Base-by-base conservation (phyloP, 30 jellyfish, hydroid and myxozoan species). In the Clytia hemisphaerica region DNA sequence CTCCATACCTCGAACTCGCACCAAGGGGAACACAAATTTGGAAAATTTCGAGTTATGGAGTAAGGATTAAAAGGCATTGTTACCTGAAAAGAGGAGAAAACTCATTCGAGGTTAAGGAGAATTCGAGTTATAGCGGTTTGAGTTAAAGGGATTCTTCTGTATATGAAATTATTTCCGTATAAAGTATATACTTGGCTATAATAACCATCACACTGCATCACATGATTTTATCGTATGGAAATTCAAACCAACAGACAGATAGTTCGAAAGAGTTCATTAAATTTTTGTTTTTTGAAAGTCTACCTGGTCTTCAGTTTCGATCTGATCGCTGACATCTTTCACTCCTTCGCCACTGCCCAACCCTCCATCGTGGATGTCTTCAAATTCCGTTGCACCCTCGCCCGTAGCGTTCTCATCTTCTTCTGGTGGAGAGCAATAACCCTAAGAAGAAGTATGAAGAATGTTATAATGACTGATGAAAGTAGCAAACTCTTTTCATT, bases 331-430 rank as follows among this genome's bases (percentile, higher is more conserved):
- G 61, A 89, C 98, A 77, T 89, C 98, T 51, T 89, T 89, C 44
- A 78, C 79, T 18, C 98, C 98, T 67, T 82, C 89, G 4, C 98
- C 98, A 45, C 82, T 95, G 36, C 98, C 98, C 12, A 89, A 47
- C 10, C 98, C 98, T n/a, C 98, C 92, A 19, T 83, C 91, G 58
- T 71, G 79, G 53, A 82, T 77, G 59, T 89, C 95, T 64, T 89
- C 94, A 62, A 89, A 89, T 53, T 89, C 92, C 29, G 98, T 89
- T 22, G 95, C 94, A 4, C 95, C 98, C 57, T 82, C 95, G 29
- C 93, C 95, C 0, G 78, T 59, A n/a, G 78, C 67, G 48, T 72
- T 84, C 2, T 44, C 69, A 6, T 58, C 82, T 58, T 75, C 95
- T 0, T 77, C 98, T 7, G 93, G 93, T 29, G 98, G 98, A 25